A percentile compares a stretch with the other conserved stretches of the same genome.
Evolutionary conservation across 1,140 invertebrate genomes (phyloP).

Genomic region (Linepithema humile): DNA sequence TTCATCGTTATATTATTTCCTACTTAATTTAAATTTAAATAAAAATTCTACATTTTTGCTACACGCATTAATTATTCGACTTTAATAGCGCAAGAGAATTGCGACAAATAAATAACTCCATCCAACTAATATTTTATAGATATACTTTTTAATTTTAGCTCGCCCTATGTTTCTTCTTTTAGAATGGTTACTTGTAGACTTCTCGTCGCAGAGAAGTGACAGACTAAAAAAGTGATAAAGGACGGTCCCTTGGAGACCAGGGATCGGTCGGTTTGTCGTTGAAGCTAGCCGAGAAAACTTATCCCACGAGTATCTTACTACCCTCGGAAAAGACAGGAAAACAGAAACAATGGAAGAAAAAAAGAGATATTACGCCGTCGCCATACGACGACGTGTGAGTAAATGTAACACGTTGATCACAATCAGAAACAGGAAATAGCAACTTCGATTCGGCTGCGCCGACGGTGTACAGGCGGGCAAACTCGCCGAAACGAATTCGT

Average conservation of each 20-base stretch:
- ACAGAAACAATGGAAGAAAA: background rate
- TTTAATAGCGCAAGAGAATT: background rate
- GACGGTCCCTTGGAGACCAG: background rate
- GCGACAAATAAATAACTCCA: background rate
- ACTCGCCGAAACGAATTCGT: slow-evolving; percentile 40
- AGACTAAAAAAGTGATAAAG: background rate
- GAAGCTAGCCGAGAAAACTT: background rate
- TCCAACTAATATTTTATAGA: background rate
- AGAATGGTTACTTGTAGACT: background rate
- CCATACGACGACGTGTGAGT: background rate
- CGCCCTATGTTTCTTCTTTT: background rate
- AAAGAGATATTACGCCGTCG: background rate
- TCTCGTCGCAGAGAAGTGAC: background rate
- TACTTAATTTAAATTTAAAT: background rate
- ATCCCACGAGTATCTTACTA: background rate
- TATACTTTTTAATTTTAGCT: background rate
- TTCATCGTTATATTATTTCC: background rate
- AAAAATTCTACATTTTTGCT: background rate
- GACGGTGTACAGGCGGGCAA: background rate
- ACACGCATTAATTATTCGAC: background rate
- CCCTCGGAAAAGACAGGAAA: background rate
- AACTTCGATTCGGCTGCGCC: background rate
- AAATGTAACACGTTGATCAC: slow-evolving; percentile 9
- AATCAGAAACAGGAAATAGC: slow-evolving; percentile 1
- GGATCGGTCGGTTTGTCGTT: background rate